phyloP scores from a whole-genome alignment of 1,140 invertebrate genomes.

The Tetragonula clypearis region DNA sequence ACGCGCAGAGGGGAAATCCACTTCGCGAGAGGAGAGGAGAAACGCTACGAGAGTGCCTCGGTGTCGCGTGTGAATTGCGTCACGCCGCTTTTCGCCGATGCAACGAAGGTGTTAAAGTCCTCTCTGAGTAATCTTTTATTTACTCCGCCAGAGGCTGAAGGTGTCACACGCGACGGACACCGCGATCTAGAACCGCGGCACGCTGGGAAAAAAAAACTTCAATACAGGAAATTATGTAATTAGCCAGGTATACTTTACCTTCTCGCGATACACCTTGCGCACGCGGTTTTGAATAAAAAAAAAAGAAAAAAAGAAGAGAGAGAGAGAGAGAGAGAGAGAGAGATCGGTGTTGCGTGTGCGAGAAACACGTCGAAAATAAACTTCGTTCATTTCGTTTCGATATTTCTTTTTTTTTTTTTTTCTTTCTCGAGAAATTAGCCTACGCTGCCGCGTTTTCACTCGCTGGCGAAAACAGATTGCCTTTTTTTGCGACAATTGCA shows the following conservation, averaged over 20 bases:
- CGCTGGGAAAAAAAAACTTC: slow-evolving; percentile 24
- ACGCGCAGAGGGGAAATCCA: slow-evolving; percentile 9
- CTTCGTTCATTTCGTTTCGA: neutral
- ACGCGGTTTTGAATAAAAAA: no score
- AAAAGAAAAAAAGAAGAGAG: neutral
- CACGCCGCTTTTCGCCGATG: neutral
- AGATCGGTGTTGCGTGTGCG: slow-evolving; percentile 19
- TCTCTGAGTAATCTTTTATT: slow-evolving; percentile 42
- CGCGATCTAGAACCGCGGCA: slow-evolving; percentile 27
- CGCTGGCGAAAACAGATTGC: neutral
- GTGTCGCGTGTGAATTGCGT: slow-evolving; percentile 11
- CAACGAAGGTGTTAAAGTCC: slow-evolving; percentile 38
- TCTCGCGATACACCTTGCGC: neutral
- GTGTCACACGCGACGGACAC: slow-evolving; percentile 15
- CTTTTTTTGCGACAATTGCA: neutral
- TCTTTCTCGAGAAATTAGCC: neutral
- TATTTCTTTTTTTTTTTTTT: no score
- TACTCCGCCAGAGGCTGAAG: neutral
- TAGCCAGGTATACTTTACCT: slow-evolving; percentile 5
- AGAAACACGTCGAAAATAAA: neutral
- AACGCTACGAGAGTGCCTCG: neutral
- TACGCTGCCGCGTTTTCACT: neutral
- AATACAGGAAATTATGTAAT: slow-evolving; percentile 47
- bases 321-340: slow-evolving; percentile 1
- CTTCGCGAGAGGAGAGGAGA: slow-evolving; percentile 13